Evolutionary conservation across 2,888 invertebrate species (phyloP), one percentile per base, ranked within the genome.

Genomic region (Steinernema carpocapsae): DNA sequence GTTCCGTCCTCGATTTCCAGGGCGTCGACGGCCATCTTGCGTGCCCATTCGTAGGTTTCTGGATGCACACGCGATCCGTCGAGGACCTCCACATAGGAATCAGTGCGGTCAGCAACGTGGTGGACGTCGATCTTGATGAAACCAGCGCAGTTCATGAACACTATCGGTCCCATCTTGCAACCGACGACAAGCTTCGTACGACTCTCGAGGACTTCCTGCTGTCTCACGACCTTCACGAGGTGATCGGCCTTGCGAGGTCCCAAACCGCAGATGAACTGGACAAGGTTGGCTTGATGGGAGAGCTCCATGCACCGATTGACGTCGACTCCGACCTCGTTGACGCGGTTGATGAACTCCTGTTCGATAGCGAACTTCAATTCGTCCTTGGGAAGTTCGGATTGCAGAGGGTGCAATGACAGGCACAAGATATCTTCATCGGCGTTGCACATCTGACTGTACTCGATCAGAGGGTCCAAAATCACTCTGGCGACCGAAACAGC

Each of bases 11-110:
- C 83, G 84, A 97, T 96, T 85, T 99, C 99, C 32, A 99, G 90
- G 0, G 99, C 99, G 89, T 99, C 99, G 0, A 97, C 96, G 0
- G 99, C 99, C 97, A 99, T 99, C 90, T 99, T 99, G 51, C 97
- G 91, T 0, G 99, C 99, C 97, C 97, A 97, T 87, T 99, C 99
- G 88, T 99, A 99, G 0, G 97, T 95, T 90, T 99, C 99, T 0
- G 97, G 97, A 90, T 99, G 99, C 0, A 99, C 97, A 83, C 99
- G 91, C 0, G 97, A 96, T 0, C 97, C 96, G 87, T 99, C 99
- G 72, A 99, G 90, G 0, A 84, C 90, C 97, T 93, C 86, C 14
- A 86, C 81, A 72, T 85, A 87, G 10, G 78, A 77, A 26, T 84
- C 86, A 6, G 81, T 78, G 96, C 89, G 52, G 12, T 81, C 79